Conservation (phyloP, 2,888 invertebrate genomes). For the Rhyacophila evoluta region DNA sequence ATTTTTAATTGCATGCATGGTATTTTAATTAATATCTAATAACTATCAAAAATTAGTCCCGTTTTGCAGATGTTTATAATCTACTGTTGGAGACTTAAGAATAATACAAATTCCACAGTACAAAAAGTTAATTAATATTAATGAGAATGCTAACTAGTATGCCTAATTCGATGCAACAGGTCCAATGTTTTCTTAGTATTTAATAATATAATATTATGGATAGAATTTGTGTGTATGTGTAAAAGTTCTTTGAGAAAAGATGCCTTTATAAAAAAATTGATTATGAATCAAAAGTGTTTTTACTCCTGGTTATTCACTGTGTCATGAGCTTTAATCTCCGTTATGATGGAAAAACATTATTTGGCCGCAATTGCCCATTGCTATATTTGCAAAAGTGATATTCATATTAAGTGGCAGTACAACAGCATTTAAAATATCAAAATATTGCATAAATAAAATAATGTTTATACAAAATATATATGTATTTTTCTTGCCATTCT, state of each 20-base stretch:
- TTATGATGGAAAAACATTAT: not conserved
- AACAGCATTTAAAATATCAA: constrained; percentile 50
- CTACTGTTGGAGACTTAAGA: no score
- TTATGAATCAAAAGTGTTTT: not conserved
- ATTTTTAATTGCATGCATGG: no score
- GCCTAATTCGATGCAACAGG: not conserved
- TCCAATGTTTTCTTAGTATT: not conserved
- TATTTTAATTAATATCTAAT: no score
- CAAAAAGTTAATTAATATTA: no score
- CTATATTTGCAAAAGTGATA: constrained; percentile 48
- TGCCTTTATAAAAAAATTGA: not conserved
- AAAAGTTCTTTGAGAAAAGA: not conserved
- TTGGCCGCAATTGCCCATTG: constrained; percentile 31
- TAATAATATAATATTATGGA: not conserved
- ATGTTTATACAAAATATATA: constrained; percentile 47
- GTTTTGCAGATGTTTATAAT: no score
- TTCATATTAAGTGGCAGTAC: constrained; percentile 53
- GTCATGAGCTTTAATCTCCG: not conserved
- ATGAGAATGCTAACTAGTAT: no score
- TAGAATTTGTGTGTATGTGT: not conserved
- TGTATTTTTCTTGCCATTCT: constrained; percentile 27
- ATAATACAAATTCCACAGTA: no score
- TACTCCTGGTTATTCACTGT: not conserved
- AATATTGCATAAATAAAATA: constrained; percentile 50
- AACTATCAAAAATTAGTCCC: no score